Percentiles rank a stretch among this genome's conserved stretches.
phyloP scores from a whole-genome alignment of 2,113 vertebrate genomes.

The Eudyptes chrysolophus region DNA sequence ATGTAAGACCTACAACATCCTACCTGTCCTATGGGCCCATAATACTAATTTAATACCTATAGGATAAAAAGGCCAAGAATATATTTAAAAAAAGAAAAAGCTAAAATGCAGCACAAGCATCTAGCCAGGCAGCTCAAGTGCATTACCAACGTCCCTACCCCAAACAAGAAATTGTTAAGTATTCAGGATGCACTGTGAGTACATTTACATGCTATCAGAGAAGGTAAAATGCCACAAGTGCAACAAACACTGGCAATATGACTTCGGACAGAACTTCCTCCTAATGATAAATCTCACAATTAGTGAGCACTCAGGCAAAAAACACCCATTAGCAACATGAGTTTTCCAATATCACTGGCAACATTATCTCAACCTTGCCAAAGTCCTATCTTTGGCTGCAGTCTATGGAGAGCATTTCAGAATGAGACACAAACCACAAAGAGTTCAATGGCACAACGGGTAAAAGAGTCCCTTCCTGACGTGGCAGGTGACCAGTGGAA shows the following conservation, averaged over 20 bases:
- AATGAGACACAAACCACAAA: background rate
- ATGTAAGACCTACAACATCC: background rate
- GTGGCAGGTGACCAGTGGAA: background rate
- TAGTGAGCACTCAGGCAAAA: background rate
- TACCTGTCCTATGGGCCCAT: background rate
- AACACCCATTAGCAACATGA: background rate
- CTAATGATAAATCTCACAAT: background rate
- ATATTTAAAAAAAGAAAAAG: background rate
- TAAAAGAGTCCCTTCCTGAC: background rate
- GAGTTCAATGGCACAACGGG: fast-evolving
- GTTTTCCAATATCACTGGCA: fast-evolving
- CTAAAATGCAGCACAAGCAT: background rate
- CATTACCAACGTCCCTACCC: background rate
- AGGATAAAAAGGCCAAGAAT: background rate
- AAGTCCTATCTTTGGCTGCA: background rate
- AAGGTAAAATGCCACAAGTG: background rate
- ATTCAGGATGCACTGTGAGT: background rate
- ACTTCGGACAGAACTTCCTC: background rate
- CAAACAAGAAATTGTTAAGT: background rate
- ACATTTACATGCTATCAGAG: background rate
- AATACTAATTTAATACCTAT: background rate
- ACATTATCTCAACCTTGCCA: background rate
- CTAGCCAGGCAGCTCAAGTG: background rate
- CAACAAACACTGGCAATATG: background rate
- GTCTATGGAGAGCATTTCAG: background rate